These are phyloP conservation scores for Heliconius melpomene DNA, from an alignment of 1,140 invertebrate genomes.

Conservation along the genomic window DNA sequence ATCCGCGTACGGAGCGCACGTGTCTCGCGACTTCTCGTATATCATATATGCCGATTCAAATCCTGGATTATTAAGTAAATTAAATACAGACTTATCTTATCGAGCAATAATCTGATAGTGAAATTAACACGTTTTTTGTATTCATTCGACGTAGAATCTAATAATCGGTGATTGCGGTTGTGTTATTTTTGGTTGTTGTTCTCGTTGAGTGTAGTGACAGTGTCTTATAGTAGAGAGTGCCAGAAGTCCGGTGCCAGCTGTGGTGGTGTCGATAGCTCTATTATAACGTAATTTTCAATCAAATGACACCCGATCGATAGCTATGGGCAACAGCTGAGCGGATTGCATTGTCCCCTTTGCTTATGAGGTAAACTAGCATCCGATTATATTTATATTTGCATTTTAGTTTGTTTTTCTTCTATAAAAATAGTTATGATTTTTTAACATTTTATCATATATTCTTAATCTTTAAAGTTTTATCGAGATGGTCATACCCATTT, in stretches of 20 bases:
- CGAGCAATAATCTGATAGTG: conserved; percentile 43
- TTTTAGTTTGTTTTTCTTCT: neutral
- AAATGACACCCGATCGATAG: conserved; percentile 65
- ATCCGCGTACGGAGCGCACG: conserved; percentile 45
- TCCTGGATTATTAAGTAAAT: conserved; percentile 44
- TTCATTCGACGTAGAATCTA: conserved; percentile 40
- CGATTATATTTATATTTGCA: neutral
- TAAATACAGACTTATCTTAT: conserved; percentile 47
- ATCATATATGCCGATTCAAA: conserved; percentile 48
- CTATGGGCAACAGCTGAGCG: conserved; percentile 57
- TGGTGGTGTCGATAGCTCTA: conserved; percentile 45
- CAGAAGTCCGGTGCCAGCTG: conserved; percentile 51
- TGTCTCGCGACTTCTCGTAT: conserved; percentile 10
- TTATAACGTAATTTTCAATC: conserved; percentile 52
- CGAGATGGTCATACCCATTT: too few species aligned
- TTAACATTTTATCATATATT: too few species aligned
- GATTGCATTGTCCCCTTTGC: conserved; percentile 53
- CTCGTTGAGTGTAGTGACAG: conserved; percentile 52
- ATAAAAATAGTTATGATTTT: neutral
- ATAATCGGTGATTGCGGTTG: conserved; percentile 59
- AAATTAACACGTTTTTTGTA: conserved; percentile 18
- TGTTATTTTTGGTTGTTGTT: conserved; percentile 64
- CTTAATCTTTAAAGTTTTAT: too few species aligned
- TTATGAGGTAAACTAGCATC: conserved; percentile 55
- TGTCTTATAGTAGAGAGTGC: conserved; percentile 55